Conservation (phyloP, 53 echinoderm and acorn worm genomes). For the Holothuria leucospilota region DNA sequence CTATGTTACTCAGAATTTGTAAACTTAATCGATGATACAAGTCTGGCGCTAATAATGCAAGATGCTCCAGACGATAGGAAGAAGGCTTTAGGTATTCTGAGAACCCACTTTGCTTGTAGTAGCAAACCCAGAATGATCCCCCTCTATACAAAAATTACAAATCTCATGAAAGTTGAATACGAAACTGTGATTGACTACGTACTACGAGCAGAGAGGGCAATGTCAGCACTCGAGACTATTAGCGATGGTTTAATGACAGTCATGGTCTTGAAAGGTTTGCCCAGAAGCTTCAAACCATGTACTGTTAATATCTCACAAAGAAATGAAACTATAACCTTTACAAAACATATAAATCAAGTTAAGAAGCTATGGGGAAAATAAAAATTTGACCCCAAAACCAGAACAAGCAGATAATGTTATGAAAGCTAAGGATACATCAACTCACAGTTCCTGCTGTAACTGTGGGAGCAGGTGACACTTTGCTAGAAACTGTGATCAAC, state of each 20-base stretch:
- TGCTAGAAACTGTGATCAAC: neutral
- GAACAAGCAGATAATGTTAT: slow-evolving; percentile 15
- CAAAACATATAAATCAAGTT: slow-evolving; percentile 20
- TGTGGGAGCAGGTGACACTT: slow-evolving; percentile 4
- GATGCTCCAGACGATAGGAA: too few relatives aligned
- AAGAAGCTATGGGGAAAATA: slow-evolving; percentile 33
- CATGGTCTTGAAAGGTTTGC: slow-evolving; percentile 33
- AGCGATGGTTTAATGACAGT: slow-evolving; percentile 52
- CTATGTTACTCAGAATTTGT: too few relatives aligned
- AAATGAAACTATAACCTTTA: slow-evolving; percentile 44
- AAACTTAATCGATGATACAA: too few relatives aligned
- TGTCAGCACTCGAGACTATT: neutral
- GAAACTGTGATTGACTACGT: too few relatives aligned
- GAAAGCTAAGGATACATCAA: neutral
- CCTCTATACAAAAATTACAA: too few relatives aligned
- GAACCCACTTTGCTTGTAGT: too few relatives aligned
- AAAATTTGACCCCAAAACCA: neutral
- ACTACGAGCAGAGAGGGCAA: too few relatives aligned
- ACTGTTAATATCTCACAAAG: slow-evolving; percentile 32
- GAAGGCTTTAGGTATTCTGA: too few relatives aligned
- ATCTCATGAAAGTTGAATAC: too few relatives aligned
- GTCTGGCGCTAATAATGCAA: too few relatives aligned
- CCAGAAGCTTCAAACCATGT: slow-evolving; percentile 28
- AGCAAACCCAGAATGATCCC: too few relatives aligned
- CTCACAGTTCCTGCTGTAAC: neutral